Evolutionary conservation across 2,113 vertebrate genomes (phyloP).

Genomic region (Salvator merianae): DNA sequence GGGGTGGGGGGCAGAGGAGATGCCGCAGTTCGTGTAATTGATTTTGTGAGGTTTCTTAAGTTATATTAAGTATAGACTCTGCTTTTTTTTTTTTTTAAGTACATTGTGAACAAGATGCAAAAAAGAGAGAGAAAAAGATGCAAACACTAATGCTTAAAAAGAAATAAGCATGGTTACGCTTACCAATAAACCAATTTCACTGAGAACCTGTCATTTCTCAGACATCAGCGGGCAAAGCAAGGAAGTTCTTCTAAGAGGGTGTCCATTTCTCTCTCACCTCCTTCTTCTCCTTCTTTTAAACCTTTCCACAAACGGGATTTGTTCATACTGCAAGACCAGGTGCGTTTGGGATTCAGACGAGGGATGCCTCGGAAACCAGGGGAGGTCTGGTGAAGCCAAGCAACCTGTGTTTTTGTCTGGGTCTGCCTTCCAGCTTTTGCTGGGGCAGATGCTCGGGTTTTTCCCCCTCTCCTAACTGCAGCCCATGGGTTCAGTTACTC

Average conservation of each 20-base stretch:
- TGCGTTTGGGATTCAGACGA: background rate
- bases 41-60: slow-evolving; percentile 33
- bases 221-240: background rate
- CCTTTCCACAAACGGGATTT: background rate
- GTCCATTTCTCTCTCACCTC: background rate
- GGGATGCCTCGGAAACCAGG: background rate
- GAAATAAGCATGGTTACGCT: slow-evolving; percentile 12
- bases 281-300: no score
- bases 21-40: background rate
- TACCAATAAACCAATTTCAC: slow-evolving; percentile 11
- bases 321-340: background rate
- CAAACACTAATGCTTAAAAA: slow-evolving; percentile 24
- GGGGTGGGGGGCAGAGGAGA: background rate
- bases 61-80: slow-evolving; percentile 26
- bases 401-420: background rate
- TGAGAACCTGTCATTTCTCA: background rate
- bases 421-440: background rate
- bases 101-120: slow-evolving; percentile 3
- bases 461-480: no score
- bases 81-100: background rate
- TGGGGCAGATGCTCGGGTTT: background rate
- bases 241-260: background rate
- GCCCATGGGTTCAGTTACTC: background rate
- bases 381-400: background rate
- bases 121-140: background rate